These are phyloP conservation scores for Drosophila pegasa DNA, from an alignment of 2,888 invertebrate species.

Conservation along the genomic window DNA sequence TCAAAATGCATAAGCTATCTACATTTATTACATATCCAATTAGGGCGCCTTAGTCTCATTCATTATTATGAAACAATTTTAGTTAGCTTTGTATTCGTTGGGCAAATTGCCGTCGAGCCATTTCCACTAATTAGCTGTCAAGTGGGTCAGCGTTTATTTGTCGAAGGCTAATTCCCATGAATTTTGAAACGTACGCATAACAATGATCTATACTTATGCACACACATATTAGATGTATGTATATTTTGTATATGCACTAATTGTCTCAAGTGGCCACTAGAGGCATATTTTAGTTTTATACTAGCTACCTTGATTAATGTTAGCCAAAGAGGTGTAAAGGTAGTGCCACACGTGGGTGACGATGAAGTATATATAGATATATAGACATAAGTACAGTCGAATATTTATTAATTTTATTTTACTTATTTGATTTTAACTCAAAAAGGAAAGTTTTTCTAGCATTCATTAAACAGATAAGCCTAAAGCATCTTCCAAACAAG, in stretches of 20 bases:
- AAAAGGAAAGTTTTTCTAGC: too few species aligned
- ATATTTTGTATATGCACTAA: slow-evolving; percentile 21
- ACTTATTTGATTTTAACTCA: too few species aligned
- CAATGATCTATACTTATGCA: slow-evolving; percentile 23
- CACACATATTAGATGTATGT: background rate
- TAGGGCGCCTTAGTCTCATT: slow-evolving; percentile 4
- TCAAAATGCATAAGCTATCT: background rate
- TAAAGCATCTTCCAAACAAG: too few species aligned
- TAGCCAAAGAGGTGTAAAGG: background rate
- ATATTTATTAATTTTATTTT: background rate
- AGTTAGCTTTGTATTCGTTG: slow-evolving; percentile 46
- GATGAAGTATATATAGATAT: background rate
- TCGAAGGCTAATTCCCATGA: slow-evolving; percentile 53
- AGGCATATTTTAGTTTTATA: slow-evolving; percentile 33
- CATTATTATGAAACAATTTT: slow-evolving; percentile 50
- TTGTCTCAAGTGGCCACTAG: slow-evolving; percentile 49
- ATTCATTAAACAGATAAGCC: too few species aligned
- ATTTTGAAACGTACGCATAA: slow-evolving; percentile 45
- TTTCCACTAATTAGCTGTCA: slow-evolving; percentile 74
- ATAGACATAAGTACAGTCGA: background rate
- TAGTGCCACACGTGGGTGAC: background rate
- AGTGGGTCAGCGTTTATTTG: slow-evolving; percentile 61
- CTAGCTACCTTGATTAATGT: slow-evolving; percentile 10
- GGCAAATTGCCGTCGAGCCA: slow-evolving; percentile 62
- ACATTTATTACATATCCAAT: slow-evolving; percentile 6